phyloP scores from a whole-genome alignment of 2,888 invertebrate species.

The Rhagonycha lutea region DNA sequence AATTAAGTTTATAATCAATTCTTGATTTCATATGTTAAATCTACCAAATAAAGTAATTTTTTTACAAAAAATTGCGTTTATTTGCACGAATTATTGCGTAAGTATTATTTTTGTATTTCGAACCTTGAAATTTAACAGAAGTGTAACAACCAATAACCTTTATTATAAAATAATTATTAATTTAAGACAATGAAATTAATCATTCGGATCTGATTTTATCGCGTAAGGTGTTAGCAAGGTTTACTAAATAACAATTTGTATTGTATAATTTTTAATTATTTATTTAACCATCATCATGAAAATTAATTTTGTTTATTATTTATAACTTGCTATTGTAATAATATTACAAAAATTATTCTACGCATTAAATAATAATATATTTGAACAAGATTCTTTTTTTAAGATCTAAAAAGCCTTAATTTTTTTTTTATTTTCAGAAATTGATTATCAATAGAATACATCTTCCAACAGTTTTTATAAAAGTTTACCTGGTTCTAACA shows the following conservation, averaged over 20 bases:
- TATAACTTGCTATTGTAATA: not conserved
- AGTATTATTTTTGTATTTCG: not conserved
- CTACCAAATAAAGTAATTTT: not conserved
- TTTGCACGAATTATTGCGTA: not conserved
- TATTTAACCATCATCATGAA: not conserved
- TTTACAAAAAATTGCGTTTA: not conserved
- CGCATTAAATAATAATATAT: not conserved
- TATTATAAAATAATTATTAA: not conserved
- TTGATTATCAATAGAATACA: too few relatives aligned
- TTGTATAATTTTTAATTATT: not conserved
- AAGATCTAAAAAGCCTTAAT: too few relatives aligned
- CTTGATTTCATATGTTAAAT: not conserved
- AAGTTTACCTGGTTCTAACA: too few relatives aligned
- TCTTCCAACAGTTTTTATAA: too few relatives aligned
- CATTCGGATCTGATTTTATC: not conserved
- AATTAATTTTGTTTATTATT: not conserved
- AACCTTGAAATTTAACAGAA: not conserved
- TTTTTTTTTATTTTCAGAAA: too few relatives aligned
- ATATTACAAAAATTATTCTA: not conserved
- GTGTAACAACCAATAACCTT: not conserved
- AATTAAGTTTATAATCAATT: not conserved
- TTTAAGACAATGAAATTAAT: not conserved
- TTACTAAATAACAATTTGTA: not conserved
- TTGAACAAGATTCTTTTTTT: not conserved
- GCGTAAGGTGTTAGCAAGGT: constrained; percentile 1